phyloP scores from a whole-genome alignment of 2,797 vertebrate genomes.

The Leucoraja ocellata region DNA sequence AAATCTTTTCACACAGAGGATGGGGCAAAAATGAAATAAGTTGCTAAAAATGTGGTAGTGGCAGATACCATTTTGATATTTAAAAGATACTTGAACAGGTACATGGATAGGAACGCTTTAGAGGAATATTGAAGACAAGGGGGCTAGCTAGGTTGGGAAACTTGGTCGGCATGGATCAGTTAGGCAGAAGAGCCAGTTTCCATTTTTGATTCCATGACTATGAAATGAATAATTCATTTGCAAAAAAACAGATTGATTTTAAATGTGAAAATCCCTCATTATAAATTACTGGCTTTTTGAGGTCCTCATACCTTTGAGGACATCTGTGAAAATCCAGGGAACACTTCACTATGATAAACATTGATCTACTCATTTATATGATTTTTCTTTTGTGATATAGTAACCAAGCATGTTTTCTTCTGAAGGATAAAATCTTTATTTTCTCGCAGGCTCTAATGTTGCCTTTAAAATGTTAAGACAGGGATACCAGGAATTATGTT shows the following conservation, averaged over 20 bases:
- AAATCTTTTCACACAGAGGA: too few relatives aligned
- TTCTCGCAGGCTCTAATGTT: not conserved
- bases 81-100: too few relatives aligned
- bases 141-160: too few relatives aligned
- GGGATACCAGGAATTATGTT: not conserved
- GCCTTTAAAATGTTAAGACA: not conserved
- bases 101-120: too few relatives aligned
- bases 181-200: too few relatives aligned
- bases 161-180: too few relatives aligned
- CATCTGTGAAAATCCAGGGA: not conserved
- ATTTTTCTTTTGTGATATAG: not conserved
- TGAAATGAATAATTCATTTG: not conserved
- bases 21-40: too few relatives aligned
- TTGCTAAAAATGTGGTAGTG: too few relatives aligned
- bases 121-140: too few relatives aligned
- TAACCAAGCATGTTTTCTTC: not conserved
- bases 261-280: not conserved
- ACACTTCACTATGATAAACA: not conserved
- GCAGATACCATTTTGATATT: too few relatives aligned
- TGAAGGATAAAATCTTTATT: not conserved
- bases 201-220: too few relatives aligned
- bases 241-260: not conserved
- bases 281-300: not conserved
- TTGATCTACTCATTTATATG: not conserved
- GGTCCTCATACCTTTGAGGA: not conserved